These are phyloP conservation scores for Zonitis immaculata DNA, from an alignment of 2,888 invertebrate species.

Conservation along the genomic window DNA sequence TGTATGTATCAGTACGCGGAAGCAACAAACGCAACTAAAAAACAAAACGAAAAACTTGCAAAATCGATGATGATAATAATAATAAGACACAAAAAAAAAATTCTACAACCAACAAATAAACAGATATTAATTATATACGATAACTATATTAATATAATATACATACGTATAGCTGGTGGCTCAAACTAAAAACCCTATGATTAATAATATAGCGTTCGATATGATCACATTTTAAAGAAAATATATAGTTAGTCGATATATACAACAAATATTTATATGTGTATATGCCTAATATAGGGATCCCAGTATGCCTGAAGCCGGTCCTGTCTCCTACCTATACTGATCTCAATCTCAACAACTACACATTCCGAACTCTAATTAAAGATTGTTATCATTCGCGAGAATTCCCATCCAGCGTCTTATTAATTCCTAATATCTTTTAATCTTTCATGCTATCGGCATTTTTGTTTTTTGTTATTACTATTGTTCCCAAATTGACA, in stretches of 20 bases:
- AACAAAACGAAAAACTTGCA: constrained; percentile 23
- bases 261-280: no score
- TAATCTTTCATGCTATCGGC: constrained; percentile 37
- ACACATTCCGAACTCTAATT: constrained; percentile 39
- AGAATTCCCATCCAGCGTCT: constrained; percentile 44
- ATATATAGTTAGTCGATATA: no score
- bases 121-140: no score
- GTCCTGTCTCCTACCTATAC: constrained; percentile 17
- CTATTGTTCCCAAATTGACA: constrained; percentile 34
- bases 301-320: constrained; percentile 24
- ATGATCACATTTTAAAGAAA: constrained; percentile 21
- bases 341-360: constrained; percentile 32
- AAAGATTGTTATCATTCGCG: constrained; percentile 38
- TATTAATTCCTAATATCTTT: constrained; percentile 47
- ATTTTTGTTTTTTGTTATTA: constrained; percentile 34
- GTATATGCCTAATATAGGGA: constrained; percentile 7
- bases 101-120: no score
- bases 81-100: no score
- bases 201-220: constrained; percentile 29
- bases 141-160: no score
- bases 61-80: constrained; percentile 15
- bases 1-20: constrained; percentile 6
- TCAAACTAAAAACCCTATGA: constrained; percentile 31
- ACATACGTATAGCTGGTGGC: constrained; percentile 28
- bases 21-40: not conserved